These are phyloP conservation scores for Phenganax subtilis DNA, from an alignment of 92 coral and sea anemone species.

Conservation along the genomic window DNA sequence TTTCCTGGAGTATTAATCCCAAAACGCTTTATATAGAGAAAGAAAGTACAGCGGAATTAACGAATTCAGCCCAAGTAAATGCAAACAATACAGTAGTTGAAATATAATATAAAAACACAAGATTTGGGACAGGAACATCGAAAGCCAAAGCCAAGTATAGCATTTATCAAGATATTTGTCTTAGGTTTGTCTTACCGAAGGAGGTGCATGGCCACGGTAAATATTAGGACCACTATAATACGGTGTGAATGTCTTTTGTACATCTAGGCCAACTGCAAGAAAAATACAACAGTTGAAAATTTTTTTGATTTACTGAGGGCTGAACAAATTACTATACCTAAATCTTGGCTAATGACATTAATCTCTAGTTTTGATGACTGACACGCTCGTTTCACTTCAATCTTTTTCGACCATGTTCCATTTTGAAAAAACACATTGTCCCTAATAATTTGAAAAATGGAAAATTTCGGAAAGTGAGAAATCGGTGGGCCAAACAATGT, in stretches of 20 bases:
- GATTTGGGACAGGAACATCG: no score
- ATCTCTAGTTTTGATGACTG: conserved; percentile 69
- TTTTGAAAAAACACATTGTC: conserved; percentile 68
- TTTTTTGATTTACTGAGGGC: no score
- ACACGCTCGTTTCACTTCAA: conserved; percentile 73
- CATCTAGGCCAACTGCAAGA: conserved; percentile 79
- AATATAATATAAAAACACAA: no score
- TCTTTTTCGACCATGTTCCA: conserved; percentile 84
- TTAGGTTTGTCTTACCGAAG: conserved; percentile 1
- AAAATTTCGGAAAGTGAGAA: neutral
- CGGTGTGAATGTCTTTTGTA: conserved; percentile 66
- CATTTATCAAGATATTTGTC: no score
- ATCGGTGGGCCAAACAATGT: neutral
- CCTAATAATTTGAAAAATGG: conserved; percentile 33
- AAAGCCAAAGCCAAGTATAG: no score
- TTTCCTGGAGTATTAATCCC: neutral
- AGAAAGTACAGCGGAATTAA: neutral
- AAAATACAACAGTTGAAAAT: neutral
- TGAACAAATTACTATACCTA: conserved; percentile 46
- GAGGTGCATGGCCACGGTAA: neutral
- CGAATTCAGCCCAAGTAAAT: no score
- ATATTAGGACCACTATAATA: conserved; percentile 70
- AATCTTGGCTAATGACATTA: conserved; percentile 80
- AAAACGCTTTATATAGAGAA: neutral
- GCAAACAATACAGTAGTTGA: no score